A percentile compares a stretch with the other conserved stretches of the same genome.
Conservation (phyloP, 2,113 vertebrate species). For the Potamarius usumacintae region DNA sequence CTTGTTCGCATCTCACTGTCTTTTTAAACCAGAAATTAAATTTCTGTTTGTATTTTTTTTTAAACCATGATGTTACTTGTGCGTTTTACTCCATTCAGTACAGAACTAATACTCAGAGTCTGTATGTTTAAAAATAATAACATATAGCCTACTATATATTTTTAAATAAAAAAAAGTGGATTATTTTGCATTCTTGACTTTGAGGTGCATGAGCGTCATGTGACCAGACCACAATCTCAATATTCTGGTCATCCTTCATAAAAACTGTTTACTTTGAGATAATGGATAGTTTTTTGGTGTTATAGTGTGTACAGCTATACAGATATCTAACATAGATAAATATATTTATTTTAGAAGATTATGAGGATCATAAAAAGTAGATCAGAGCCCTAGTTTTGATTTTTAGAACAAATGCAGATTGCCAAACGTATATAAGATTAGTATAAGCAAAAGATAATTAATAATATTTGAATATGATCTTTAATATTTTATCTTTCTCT, state of each 20-base stretch:
- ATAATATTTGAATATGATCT: background rate
- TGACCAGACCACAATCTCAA: background rate
- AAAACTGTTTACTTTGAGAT: background rate
- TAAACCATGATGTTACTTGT: background rate
- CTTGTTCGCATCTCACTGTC: background rate
- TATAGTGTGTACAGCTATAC: background rate
- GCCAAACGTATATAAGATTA: background rate
- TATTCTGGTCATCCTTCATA: background rate
- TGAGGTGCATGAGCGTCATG: background rate
- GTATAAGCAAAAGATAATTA: background rate
- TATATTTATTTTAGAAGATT: background rate
- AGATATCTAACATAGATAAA: background rate
- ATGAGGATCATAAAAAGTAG: background rate
- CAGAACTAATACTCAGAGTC: background rate
- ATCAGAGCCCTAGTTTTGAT: background rate
- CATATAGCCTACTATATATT: background rate
- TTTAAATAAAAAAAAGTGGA: background rate
- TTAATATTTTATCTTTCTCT: background rate
- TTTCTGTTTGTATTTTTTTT: background rate
- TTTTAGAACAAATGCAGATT: background rate
- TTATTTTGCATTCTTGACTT: background rate
- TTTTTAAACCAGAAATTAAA: background rate
- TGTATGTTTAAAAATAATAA: background rate
- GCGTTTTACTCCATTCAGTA: background rate
- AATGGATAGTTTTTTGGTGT: background rate